Base-by-base conservation (phyloP, 2,797 vertebrate species). In the Sebastiscus tertius region DNA sequence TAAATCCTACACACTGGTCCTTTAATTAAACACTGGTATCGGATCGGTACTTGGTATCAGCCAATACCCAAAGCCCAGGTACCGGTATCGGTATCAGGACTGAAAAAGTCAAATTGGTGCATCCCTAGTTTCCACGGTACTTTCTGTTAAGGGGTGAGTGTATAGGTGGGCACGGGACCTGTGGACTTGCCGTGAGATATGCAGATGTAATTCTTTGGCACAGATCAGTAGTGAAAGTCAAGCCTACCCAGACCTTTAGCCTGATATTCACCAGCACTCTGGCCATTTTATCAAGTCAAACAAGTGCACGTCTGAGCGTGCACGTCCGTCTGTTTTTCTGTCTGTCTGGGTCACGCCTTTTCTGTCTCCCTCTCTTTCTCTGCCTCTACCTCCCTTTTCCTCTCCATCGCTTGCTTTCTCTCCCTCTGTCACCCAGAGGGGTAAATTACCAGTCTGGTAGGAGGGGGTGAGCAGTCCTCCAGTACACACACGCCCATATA, bases 401-500 rank as follows among this genome's bases (percentile, higher is more conserved):
- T 49, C 77, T 78, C 29, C 24, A 77, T 80, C 56, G 1, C 62
- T 67, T 5, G 20, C 65, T 68, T 68, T 73, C 63, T 68, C 81
- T 56, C 72, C 27, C 34, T 70, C 71, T n/a, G 2, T 79, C 80
- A 83, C 70, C 68, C 39, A 80, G 70, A 87, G 87, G 87, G 87
- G 86, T 89, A 84, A 86, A 75, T 87, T 67, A 78, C 72, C 73
- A 87, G 79, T 63, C 59, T 76, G 77, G 75, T 26, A 69, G 65
- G 64, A 46, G 84, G 81, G 73, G 73, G 87, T 61, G 79, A 85
- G 79, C 55, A 4, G 73, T 26, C 68, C 76, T 83, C 68, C 54
- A 72, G 39, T 55, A 75, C 77, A 83, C 84, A 87, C 74, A 88
- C 56, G 76, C 22, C 95, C 95, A 93, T 95, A 96, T 95, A 96